These are phyloP conservation scores for Celastrina argiolus DNA, from an alignment of 2,888 invertebrate species.

Conservation along the genomic window DNA sequence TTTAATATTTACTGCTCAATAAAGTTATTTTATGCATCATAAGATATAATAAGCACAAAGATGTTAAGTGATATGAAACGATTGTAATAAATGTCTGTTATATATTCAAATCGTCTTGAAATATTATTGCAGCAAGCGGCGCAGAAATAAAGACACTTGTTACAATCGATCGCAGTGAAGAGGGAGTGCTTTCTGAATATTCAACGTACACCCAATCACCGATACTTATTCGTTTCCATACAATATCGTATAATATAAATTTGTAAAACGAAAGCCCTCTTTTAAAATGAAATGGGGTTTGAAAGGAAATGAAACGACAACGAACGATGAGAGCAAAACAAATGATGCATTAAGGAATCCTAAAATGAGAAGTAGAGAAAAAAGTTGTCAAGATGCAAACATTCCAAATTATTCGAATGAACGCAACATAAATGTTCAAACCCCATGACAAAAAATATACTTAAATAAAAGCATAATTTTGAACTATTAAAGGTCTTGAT, in stretches of 20 bases:
- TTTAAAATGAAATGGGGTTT: conserved; percentile 75
- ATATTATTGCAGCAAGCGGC: conserved; percentile 40
- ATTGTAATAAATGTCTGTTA: conserved; percentile 59
- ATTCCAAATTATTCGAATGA: conserved; percentile 66
- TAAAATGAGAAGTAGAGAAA: conserved; percentile 59
- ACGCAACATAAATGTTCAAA: conserved; percentile 72
- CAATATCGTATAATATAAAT: conserved; percentile 33
- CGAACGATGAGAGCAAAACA: conserved; percentile 48
- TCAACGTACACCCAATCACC: conserved; percentile 76
- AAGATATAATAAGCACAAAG: conserved; percentile 60
- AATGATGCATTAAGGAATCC: conserved; percentile 60
- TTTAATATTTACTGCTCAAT: conserved; percentile 58
- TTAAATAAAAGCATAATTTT: conserved; percentile 53
- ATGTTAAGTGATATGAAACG: conserved; percentile 67
- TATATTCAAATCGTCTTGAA: neutral
- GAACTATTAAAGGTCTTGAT: conserved; percentile 44
- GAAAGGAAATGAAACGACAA: conserved; percentile 60
- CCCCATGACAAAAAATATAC: conserved; percentile 70
- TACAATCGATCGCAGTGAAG: conserved; percentile 59
- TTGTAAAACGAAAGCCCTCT: conserved; percentile 64
- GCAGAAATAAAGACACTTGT: conserved; percentile 46
- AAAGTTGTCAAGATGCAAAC: conserved; percentile 79
- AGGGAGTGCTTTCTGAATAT: conserved; percentile 70
- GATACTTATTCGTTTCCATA: conserved; percentile 34
- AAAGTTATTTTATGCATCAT: conserved; percentile 67